Percentiles rank a stretch among this genome's conserved stretches.
Evolutionary conservation across 2,888 invertebrate genomes (phyloP).

Genomic region (Mechanitis messenoides): DNA sequence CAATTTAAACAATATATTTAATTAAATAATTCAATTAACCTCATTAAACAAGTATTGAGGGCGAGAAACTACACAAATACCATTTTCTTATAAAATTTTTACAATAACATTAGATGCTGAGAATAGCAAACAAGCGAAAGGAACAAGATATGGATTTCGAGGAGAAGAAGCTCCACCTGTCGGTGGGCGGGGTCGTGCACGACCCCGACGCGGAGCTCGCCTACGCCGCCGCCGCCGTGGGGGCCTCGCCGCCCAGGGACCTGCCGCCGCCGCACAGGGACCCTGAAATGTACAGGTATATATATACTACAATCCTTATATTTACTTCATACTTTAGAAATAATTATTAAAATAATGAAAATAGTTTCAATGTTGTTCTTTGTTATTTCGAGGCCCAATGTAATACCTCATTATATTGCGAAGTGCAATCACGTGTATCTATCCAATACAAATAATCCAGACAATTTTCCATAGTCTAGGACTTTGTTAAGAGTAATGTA

Average conservation of each 20-base stretch:
- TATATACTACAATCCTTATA: not conserved
- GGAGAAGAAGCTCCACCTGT: constrained; percentile 95
- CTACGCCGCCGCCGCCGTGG: constrained; percentile 81
- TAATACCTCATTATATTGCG: constrained; percentile 8
- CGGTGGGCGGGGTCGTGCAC: constrained; percentile 75
- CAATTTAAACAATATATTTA: too few species aligned
- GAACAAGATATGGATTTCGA: constrained; percentile 97
- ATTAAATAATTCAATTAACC: too few species aligned
- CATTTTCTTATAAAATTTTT: not conserved
- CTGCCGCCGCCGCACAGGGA: constrained; percentile 47
- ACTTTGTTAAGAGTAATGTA: too few species aligned
- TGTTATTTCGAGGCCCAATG: too few species aligned
- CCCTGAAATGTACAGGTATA: constrained; percentile 48
- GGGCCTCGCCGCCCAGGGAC: constrained; percentile 62
- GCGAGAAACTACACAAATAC: not conserved
- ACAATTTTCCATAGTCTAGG: too few species aligned
- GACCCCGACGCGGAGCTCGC: constrained; percentile 73
- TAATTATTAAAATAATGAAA: too few species aligned
- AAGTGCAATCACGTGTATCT: too few species aligned
- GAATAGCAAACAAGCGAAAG: constrained; percentile 93
- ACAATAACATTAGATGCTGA: constrained; percentile 58
- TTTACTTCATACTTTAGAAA: too few species aligned
- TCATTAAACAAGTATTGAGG: too few species aligned
- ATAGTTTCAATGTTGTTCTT: too few species aligned
- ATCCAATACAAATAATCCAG: too few species aligned